Evolutionary conservation across 2,797 vertebrate genomes (phyloP).

Genomic region (Bradypodion pumilum): DNA sequence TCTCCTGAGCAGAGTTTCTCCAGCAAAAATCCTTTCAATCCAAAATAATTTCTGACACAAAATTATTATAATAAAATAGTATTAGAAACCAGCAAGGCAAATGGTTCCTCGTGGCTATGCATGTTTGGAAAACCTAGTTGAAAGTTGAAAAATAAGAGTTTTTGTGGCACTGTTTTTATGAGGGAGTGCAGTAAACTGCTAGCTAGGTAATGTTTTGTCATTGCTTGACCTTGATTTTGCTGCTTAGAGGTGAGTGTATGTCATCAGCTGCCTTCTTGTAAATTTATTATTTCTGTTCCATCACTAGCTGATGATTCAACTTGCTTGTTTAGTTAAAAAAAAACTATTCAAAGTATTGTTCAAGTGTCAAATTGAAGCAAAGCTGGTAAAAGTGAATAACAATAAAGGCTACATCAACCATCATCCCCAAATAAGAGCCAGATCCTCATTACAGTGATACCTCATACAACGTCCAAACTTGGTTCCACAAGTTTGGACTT

Average conservation of each 20-base stretch:
- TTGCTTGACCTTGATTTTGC: background rate
- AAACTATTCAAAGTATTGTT: background rate
- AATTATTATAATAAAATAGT: background rate
- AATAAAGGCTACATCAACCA: background rate
- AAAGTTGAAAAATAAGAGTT: background rate
- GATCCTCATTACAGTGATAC: background rate
- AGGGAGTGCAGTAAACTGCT: background rate
- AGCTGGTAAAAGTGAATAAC: background rate
- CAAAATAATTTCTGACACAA: no score
- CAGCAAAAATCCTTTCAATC: no score
- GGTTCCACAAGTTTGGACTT: no score
- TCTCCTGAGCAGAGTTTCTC: no score
- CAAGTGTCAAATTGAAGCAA: background rate
- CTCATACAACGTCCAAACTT: no score
- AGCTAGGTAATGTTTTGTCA: background rate
- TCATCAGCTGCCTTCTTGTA: background rate
- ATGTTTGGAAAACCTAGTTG: background rate
- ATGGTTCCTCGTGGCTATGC: background rate
- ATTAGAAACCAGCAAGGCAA: background rate
- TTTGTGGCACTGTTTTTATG: background rate
- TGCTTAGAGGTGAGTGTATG: background rate
- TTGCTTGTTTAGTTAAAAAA: background rate
- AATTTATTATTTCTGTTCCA: background rate
- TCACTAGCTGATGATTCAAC: background rate
- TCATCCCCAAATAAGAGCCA: background rate